Evolutionary conservation across 2,113 vertebrate genomes (phyloP).

Genomic region (Megaceryle maxima): DNA sequence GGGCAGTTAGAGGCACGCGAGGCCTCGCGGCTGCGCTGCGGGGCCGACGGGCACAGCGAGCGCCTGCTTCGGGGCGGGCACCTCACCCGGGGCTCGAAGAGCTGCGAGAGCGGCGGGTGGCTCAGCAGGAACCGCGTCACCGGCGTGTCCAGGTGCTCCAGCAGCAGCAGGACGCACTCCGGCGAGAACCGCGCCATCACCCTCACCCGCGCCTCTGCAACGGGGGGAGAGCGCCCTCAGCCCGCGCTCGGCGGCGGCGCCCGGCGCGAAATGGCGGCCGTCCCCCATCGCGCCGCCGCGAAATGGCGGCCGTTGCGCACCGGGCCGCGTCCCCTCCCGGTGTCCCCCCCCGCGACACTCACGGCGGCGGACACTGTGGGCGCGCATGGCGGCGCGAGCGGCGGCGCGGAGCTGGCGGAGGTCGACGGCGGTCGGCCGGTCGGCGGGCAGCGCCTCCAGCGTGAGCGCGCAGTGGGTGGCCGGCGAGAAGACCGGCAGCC

Average conservation of each 20-base stretch:
- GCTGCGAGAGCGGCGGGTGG: conserved; percentile 68
- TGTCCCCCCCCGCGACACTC: background rate
- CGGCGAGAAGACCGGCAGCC: conserved; percentile 83
- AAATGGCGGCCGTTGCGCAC: background rate
- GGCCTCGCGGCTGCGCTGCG: accelerated
- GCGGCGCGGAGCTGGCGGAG: conserved; percentile 66
- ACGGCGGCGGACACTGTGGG: conserved; percentile 66
- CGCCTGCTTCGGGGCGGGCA: background rate
- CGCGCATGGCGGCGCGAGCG: conserved; percentile 71
- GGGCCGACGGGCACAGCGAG: background rate
- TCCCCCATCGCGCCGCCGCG: background rate
- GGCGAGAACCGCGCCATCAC: conserved; percentile 75
- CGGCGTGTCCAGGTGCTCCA: conserved; percentile 84
- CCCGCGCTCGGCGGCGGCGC: background rate
- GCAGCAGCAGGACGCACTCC: conserved; percentile 81
- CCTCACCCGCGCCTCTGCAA: conserved; percentile 79
- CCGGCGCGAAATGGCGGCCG: background rate
- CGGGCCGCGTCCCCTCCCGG: background rate
- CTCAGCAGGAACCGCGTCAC: conserved; percentile 82
- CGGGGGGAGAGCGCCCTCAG: background rate
- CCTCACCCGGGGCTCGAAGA: conserved; percentile 78
- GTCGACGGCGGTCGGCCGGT: background rate
- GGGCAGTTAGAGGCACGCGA: accelerated
- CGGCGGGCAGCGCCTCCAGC: conserved; percentile 72
- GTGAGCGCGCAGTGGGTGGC: conserved; percentile 82